Conservation (phyloP, 2,888 invertebrate species). For the Ophion slaviceki region DNA sequence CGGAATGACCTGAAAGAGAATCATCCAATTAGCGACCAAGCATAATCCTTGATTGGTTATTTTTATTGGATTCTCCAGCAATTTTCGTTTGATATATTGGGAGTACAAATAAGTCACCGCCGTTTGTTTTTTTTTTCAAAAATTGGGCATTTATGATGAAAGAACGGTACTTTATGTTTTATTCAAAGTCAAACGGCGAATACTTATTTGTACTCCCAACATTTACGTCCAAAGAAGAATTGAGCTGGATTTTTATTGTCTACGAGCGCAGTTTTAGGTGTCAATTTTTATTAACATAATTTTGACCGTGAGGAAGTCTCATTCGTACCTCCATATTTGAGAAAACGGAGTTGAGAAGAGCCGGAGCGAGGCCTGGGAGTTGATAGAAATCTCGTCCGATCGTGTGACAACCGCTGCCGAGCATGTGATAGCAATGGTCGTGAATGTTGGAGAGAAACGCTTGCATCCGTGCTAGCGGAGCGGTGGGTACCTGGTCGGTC, state of each 20-base stretch:
- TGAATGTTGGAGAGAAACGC: slow-evolving; percentile 91
- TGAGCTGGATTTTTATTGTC: too few species aligned
- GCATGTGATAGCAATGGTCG: slow-evolving; percentile 92
- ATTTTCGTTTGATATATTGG: too few species aligned
- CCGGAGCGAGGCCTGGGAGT: slow-evolving; percentile 90
- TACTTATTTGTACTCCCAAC: neutral
- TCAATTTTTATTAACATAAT: neutral
- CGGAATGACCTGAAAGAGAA: slow-evolving; percentile 87
- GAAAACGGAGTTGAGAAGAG: slow-evolving; percentile 90
- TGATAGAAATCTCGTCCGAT: slow-evolving; percentile 95
- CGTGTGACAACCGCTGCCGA: slow-evolving; percentile 86
- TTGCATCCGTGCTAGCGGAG: slow-evolving; percentile 92
- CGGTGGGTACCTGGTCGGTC: slow-evolving; percentile 84
- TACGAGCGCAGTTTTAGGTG: too few species aligned
- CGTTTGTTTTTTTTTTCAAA: too few species aligned
- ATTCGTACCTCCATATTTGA: slow-evolving; percentile 86
- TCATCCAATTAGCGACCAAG: neutral
- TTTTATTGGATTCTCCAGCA: too few species aligned
- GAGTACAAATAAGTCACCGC: too few species aligned
- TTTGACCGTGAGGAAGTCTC: neutral
- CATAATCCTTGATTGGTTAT: neutral
- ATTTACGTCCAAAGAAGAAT: too few species aligned
- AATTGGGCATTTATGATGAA: too few species aligned
- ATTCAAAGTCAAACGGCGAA: neutral
- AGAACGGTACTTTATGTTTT: too few species aligned